phyloP scores from a whole-genome alignment of 2,113 vertebrate genomes.

The Xiphophorus couchianus region DNA sequence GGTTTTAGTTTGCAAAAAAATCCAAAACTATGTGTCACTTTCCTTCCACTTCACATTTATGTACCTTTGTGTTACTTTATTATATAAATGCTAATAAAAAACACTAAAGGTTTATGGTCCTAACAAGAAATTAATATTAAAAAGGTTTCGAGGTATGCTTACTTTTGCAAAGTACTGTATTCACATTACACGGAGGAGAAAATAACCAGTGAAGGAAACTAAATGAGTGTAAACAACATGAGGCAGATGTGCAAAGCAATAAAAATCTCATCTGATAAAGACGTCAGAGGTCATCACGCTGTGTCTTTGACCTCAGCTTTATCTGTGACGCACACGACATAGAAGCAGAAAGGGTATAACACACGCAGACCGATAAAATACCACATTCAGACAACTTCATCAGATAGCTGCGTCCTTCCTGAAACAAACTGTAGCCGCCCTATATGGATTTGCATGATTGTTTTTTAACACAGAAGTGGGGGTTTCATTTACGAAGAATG shows the following conservation, averaged over 20 bases:
- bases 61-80: neutral
- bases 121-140: neutral
- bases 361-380: constrained; percentile 44
- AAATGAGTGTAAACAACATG: neutral
- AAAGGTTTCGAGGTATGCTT: neutral
- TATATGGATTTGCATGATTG: constrained; percentile 51
- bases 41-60: neutral
- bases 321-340: constrained; percentile 48
- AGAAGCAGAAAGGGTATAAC: constrained; percentile 28
- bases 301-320: constrained; percentile 26
- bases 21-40: too few relatives aligned
- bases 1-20: too few relatives aligned
- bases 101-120: neutral
- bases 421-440: constrained; percentile 16
- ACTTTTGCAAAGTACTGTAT: neutral
- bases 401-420: constrained; percentile 45
- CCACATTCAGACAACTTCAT: constrained; percentile 41
- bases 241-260: constrained; percentile 2
- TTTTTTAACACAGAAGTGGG: constrained; percentile 14
- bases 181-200: neutral
- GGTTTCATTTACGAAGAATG: constrained; percentile 1
- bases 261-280: constrained; percentile 27
- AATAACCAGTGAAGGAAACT: neutral
- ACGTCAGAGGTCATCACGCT: constrained; percentile 31
- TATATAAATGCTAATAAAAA: neutral